These are phyloP conservation scores for Ptilonorhynchus violaceus DNA, from an alignment of 2,113 vertebrate genomes.

Conservation along the genomic window DNA sequence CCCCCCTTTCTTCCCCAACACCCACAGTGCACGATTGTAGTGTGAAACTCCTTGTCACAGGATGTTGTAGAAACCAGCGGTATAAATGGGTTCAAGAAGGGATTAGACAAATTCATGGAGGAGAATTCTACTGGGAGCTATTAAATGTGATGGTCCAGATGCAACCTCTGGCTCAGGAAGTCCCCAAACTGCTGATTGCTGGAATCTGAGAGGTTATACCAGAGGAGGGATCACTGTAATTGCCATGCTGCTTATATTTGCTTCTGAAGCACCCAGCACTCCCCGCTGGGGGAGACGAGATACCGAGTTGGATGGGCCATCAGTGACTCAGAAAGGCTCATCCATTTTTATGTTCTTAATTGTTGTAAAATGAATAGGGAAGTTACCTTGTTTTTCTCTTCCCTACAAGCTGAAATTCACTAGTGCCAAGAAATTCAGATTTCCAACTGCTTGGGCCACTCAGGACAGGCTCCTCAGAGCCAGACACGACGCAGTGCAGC, in stretches of 20 bases:
- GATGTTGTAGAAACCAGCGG: conserved; percentile 34
- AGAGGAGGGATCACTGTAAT: conserved; percentile 28
- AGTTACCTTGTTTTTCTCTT: neutral
- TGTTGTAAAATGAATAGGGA: neutral
- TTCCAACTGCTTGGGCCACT: neutral
- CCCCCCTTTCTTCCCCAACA: neutral
- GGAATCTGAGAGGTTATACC: conserved; percentile 38
- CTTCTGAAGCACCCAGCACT: neutral
- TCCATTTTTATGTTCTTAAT: neutral
- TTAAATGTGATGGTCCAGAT: conserved; percentile 44
- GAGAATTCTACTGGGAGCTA: conserved; percentile 21
- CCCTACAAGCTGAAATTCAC: neutral
- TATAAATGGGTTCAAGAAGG: conserved; percentile 45
- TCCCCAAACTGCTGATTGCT: conserved; percentile 29
- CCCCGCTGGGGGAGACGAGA: neutral
- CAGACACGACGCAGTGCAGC: fast-evolving
- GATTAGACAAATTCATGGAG: conserved; percentile 45
- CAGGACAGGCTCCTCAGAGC: neutral
- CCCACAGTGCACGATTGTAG: neutral
- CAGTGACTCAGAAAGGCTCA: neutral
- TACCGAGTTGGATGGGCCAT: neutral
- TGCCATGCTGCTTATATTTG: neutral
- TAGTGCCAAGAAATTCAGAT: neutral
- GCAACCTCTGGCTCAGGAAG: conserved; percentile 60
- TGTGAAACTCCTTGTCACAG: conserved; percentile 35